Percentiles rank a stretch among this genome's conserved stretches.
phyloP scores from a whole-genome alignment of 2,888 invertebrate species.

The Eretmocerus hayati region DNA sequence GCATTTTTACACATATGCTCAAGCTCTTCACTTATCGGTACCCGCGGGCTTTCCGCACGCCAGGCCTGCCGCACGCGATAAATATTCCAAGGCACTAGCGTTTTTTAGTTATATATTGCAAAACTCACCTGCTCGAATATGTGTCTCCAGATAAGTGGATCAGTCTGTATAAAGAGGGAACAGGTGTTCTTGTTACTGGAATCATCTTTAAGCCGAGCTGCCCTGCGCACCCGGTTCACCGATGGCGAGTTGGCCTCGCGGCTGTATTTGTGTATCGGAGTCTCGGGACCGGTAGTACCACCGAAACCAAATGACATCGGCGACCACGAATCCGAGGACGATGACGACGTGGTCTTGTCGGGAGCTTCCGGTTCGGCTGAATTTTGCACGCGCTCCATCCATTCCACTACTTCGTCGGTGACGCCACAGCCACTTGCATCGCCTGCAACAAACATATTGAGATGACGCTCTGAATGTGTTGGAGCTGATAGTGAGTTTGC shows the following conservation, averaged over 20 bases:
- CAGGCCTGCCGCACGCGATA: too few relatives aligned
- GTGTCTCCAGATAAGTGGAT: slow-evolving; percentile 95
- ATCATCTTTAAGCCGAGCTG: slow-evolving; percentile 58
- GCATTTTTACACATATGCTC: too few relatives aligned
- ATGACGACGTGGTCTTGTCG: slow-evolving; percentile 34
- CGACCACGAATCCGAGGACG: slow-evolving; percentile 42
- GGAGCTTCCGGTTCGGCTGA: slow-evolving; percentile 48
- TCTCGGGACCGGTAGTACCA: slow-evolving; percentile 35
- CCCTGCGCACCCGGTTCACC: slow-evolving; percentile 46
- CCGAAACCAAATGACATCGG: slow-evolving; percentile 26
- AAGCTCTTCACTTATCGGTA: too few relatives aligned
- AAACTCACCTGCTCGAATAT: slow-evolving; percentile 78
- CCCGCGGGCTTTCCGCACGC: too few relatives aligned
- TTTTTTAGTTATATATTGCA: too few relatives aligned
- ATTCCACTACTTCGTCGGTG: slow-evolving; percentile 77
- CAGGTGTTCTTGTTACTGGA: slow-evolving; percentile 81
- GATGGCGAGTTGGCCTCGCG: slow-evolving; percentile 62
- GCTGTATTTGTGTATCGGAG: slow-evolving; percentile 67
- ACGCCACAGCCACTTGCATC: slow-evolving; percentile 83
- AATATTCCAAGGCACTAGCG: too few relatives aligned
- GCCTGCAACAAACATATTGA: slow-evolving; percentile 59
- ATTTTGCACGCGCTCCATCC: slow-evolving; percentile 89
- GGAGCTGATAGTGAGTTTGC: too few relatives aligned
- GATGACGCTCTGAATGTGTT: too few relatives aligned
- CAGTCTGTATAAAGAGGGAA: slow-evolving; percentile 94